phyloP scores from a whole-genome alignment of 1,140 invertebrate genomes.

The Thaumetopoea pityocampa region DNA sequence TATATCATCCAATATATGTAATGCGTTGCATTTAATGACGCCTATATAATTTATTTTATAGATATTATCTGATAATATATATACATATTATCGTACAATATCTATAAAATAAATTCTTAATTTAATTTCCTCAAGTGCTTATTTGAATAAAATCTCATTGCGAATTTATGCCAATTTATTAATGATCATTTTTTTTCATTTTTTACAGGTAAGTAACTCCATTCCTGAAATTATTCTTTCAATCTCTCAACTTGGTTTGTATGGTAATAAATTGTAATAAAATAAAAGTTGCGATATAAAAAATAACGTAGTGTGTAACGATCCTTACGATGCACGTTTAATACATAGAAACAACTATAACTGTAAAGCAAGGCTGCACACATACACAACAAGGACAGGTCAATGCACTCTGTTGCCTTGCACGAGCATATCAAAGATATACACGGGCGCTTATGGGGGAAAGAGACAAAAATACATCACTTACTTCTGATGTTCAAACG shows the following conservation, averaged over 20 bases:
- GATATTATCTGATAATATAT: too few relatives aligned
- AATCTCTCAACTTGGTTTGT: constrained; percentile 10
- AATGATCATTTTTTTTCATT: constrained; percentile 18
- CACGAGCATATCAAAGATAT: constrained; percentile 49
- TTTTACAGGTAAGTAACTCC: constrained; percentile 36
- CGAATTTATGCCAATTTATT: neutral
- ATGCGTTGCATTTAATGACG: too few relatives aligned
- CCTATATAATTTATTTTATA: too few relatives aligned
- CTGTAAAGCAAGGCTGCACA: constrained; percentile 73
- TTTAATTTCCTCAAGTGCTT: too few relatives aligned
- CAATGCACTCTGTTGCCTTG: constrained; percentile 73
- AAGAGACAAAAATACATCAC: constrained; percentile 31
- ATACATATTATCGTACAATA: too few relatives aligned
- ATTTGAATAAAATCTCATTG: neutral
- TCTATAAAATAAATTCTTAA: too few relatives aligned
- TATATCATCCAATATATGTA: too few relatives aligned
- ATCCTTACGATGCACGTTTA: constrained; percentile 61
- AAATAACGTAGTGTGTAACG: constrained; percentile 41
- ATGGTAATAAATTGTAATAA: constrained; percentile 5
- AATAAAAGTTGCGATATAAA: constrained; percentile 17
- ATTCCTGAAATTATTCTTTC: constrained; percentile 6
- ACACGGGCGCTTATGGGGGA: constrained; percentile 30
- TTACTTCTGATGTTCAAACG: constrained; percentile 39
- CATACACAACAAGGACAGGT: constrained; percentile 71
- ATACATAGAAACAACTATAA: constrained; percentile 59